Percentiles rank a stretch among this genome's conserved stretches.
Conservation (phyloP, 2,888 invertebrate species). For the Hanleya hanleyi region DNA sequence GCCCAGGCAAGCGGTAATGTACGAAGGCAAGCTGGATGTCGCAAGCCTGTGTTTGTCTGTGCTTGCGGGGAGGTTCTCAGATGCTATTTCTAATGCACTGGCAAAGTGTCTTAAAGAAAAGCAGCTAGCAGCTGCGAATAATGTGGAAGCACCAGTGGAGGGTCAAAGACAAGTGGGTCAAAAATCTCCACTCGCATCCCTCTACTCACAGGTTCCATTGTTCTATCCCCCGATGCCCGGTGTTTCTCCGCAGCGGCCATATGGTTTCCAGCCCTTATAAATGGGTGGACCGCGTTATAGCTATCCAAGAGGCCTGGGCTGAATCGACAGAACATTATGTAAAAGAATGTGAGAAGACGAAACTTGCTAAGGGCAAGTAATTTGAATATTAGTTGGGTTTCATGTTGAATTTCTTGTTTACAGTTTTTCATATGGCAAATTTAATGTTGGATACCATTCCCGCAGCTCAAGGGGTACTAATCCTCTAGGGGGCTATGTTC, state of each 20-base stretch:
- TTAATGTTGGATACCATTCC: background rate
- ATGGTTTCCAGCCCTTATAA: no score
- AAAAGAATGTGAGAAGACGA: background rate
- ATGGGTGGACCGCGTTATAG: background rate
- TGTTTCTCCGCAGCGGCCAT: no score
- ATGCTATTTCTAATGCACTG: no score
- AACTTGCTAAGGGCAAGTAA: background rate
- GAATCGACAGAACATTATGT: background rate
- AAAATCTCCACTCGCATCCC: no score
- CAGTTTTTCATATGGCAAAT: background rate
- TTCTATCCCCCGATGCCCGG: no score
- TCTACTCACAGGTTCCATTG: no score
- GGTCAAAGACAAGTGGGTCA: background rate
- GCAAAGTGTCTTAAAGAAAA: background rate
- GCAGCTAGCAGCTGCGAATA: background rate
- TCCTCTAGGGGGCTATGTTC: background rate
- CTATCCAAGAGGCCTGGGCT: background rate
- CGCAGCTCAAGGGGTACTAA: background rate
- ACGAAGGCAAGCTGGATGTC: no score
- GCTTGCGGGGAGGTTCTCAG: background rate
- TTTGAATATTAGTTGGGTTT: no score
- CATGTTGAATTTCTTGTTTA: background rate
- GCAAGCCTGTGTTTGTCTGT: background rate
- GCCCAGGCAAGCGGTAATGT: no score
- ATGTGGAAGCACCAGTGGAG: background rate